Percentiles rank a stretch among this genome's conserved stretches.
phyloP scores from a whole-genome alignment of 2,113 vertebrate genomes.

The Caracal caracal region DNA sequence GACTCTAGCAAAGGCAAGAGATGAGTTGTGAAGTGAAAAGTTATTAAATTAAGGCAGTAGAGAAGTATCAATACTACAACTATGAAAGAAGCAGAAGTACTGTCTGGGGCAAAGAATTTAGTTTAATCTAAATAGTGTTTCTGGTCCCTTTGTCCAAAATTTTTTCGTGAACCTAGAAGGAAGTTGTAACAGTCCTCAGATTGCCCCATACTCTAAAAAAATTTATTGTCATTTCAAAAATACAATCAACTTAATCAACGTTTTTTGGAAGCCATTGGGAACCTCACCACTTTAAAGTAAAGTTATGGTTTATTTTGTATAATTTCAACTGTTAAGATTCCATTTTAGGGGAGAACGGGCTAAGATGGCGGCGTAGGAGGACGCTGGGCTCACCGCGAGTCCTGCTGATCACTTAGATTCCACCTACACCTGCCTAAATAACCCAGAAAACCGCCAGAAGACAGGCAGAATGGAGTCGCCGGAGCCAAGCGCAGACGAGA shows the following conservation, averaged over 20 bases:
- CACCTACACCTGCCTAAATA: too few species aligned
- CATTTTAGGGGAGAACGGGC: too few species aligned
- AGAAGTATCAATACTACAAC: conserved; percentile 26
- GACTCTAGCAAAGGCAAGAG: conserved; percentile 44
- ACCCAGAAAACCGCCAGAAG: too few species aligned
- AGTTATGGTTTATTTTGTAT: conserved; percentile 54
- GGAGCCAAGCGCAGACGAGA: too few species aligned
- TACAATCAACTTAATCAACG: conserved; percentile 33
- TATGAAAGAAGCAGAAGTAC: not conserved
- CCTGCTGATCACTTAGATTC: too few species aligned
- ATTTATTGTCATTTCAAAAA: conserved; percentile 62
- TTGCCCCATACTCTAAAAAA: conserved; percentile 32
- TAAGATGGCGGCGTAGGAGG: too few species aligned
- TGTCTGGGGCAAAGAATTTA: conserved; percentile 22
- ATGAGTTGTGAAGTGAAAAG: not conserved
- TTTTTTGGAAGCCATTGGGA: conserved; percentile 40
- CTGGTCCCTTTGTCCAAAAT: conserved; percentile 58
- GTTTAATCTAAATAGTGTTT: conserved; percentile 57
- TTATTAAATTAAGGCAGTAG: conserved; percentile 47
- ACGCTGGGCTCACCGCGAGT: too few species aligned
- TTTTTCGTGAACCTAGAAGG: not conserved
- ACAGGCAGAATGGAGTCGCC: too few species aligned
- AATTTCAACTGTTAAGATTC: conserved; percentile 38
- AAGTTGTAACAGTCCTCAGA: conserved; percentile 54
- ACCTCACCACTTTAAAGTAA: conserved; percentile 66